phyloP scores from a whole-genome alignment of 2,797 vertebrate genomes.

The Gobio occitaniae region DNA sequence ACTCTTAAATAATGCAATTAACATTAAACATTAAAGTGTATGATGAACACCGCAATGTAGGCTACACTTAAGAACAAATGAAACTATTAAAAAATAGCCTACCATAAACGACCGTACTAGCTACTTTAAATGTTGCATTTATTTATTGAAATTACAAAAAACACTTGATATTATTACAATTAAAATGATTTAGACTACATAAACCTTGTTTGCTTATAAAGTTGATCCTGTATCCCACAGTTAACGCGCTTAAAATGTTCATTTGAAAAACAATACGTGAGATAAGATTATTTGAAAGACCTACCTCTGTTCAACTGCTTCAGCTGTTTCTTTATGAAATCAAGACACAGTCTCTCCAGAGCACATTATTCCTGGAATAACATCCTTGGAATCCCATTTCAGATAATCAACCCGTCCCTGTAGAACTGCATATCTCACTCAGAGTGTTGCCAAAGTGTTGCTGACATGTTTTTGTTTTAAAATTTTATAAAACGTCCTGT shows the following conservation, averaged over 20 bases:
- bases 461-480: conserved; percentile 2
- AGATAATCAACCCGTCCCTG: conserved; percentile 1
- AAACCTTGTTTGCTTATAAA: not conserved
- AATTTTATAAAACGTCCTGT: not conserved
- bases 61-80: not conserved
- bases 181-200: not conserved
- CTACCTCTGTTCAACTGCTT: conserved; percentile 10
- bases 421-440: not conserved
- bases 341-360: conserved; percentile 6
- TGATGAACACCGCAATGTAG: not conserved
- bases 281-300: not conserved
- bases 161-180: not conserved
- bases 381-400: conserved; percentile 18
- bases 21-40: not conserved
- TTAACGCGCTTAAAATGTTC: not conserved
- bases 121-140: too few relatives aligned
- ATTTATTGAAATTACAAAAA: not conserved
- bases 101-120: not conserved
- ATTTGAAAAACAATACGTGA: not conserved
- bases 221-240: not conserved
- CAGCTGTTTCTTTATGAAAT: conserved; percentile 20
- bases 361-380: conserved; percentile 22
- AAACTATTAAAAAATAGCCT: not conserved
- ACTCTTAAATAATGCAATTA: not conserved
- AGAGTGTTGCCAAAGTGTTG: not conserved